Conservation (phyloP, 2,113 vertebrate genomes). For the Ploceus nigricollis region DNA sequence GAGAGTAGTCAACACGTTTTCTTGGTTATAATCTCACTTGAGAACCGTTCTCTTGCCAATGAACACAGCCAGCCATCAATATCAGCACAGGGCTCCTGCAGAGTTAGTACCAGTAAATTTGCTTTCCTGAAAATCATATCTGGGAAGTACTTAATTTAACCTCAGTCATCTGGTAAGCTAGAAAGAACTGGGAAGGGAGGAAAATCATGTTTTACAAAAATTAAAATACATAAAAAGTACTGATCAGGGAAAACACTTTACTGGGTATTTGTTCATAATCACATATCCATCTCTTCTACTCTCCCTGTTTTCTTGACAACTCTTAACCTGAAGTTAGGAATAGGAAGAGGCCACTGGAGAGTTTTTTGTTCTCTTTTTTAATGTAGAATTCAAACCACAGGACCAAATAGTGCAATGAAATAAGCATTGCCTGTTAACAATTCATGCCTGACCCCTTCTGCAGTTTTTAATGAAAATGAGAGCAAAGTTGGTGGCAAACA, state of each 20-base stretch:
- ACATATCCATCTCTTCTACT: neutral
- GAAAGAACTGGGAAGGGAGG: neutral
- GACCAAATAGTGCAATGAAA: neutral
- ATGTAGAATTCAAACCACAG: neutral
- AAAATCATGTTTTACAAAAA: neutral
- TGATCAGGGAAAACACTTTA: neutral
- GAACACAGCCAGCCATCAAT: neutral
- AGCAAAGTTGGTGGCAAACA: neutral
- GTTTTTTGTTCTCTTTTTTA: neutral
- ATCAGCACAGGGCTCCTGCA: neutral
- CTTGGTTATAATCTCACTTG: neutral
- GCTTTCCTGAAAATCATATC: neutral
- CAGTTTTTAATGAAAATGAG: neutral
- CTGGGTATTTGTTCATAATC: neutral
- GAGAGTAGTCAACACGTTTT: neutral
- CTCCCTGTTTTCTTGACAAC: neutral
- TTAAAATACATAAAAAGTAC: neutral
- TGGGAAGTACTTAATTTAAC: constrained; percentile 12
- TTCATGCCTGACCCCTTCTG: neutral
- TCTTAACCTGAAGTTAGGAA: neutral
- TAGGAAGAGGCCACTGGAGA: neutral
- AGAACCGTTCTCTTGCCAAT: neutral
- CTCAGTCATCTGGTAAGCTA: neutral
- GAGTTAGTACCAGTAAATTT: neutral
- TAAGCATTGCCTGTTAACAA: neutral